Base-by-base conservation (phyloP, 1,140 invertebrate species). In the Oryctes rhinoceros region DNA sequence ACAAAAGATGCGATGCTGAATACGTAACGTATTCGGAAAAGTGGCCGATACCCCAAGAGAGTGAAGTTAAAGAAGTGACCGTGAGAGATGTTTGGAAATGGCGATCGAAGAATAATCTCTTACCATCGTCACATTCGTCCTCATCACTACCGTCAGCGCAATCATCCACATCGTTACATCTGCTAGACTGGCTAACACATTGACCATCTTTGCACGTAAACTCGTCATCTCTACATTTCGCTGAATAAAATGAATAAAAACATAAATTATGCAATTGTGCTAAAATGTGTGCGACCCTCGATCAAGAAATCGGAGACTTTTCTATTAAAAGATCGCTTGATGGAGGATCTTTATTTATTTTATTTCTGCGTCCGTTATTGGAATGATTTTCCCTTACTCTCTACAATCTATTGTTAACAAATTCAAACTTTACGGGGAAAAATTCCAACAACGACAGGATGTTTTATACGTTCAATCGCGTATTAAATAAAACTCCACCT, bases 101-200 rank as follows among this genome's bases (percentile, higher is more conserved):
- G 5, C 11, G 37, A 15, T 24, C 37, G 65, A 81, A 78, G 65
- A 71, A 71, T 71, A 71, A 30, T 30, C 5, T 62, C 65, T 71
- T 71, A 71, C 65, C 65, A 18, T 76, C 71, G n/a, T 62, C 44
- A 81, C 86, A 89, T 81, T 83, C 85, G 82, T 87, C 84, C 80
- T 92, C 91, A 82, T 92, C 92, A 11, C 87, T 88, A 81, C 87
- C 88, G 81, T 88, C 86, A 75, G 82, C 85, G 84, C 91, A 92
- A 81, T 92, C 90, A 37, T 44, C 49, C 3, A 82, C 80, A 5
- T 86, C 85, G 83, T 92, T 87, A 82, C 91, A 92, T 74, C 89
- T 88, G 39, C 87, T 86, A 9, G 82, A 81, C 77, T 85, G 84
- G 47, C 85, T 82, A 81, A 91, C 87, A 83, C 91, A 91, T 75